A percentile compares a stretch with the other conserved stretches of the same genome.
Conservation (phyloP, 2,797 vertebrate genomes). For the Coreius guichenoti region DNA sequence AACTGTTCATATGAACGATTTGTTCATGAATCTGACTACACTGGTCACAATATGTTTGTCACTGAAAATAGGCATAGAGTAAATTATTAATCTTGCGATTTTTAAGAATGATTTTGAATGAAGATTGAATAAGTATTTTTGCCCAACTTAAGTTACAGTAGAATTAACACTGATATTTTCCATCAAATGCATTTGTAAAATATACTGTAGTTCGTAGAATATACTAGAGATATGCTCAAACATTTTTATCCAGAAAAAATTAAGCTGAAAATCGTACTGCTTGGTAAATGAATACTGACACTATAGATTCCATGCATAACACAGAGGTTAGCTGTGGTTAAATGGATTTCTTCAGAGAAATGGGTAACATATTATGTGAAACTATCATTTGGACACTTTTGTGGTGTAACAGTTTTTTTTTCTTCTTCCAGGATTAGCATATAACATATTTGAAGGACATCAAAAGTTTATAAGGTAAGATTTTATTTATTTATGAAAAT, state of each 20-base stretch:
- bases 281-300: not conserved
- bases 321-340: not conserved
- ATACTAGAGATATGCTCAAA: not conserved
- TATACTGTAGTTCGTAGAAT: not conserved
- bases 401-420: not conserved
- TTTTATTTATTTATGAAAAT: not conserved
- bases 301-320: constrained; percentile 5
- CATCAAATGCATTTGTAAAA: not conserved
- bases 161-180: not conserved
- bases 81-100: not conserved
- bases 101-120: not conserved
- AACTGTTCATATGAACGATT: not conserved
- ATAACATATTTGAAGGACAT: not conserved
- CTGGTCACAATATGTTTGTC: not conserved
- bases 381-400: not conserved
- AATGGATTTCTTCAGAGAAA: constrained; percentile 6
- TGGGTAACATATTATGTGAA: constrained; percentile 2
- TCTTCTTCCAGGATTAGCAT: constrained; percentile 1
- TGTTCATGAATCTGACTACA: not conserved
- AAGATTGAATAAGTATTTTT: no score
- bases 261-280: not conserved
- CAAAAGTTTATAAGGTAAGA: not conserved
- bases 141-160: not conserved
- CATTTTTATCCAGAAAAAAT: not conserved
- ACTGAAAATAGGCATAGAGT: not conserved